Percentiles rank a stretch among this genome's conserved stretches.
Evolutionary conservation across 2,797 vertebrate genomes (phyloP).

Genomic region (Cyclopterus lumpus): DNA sequence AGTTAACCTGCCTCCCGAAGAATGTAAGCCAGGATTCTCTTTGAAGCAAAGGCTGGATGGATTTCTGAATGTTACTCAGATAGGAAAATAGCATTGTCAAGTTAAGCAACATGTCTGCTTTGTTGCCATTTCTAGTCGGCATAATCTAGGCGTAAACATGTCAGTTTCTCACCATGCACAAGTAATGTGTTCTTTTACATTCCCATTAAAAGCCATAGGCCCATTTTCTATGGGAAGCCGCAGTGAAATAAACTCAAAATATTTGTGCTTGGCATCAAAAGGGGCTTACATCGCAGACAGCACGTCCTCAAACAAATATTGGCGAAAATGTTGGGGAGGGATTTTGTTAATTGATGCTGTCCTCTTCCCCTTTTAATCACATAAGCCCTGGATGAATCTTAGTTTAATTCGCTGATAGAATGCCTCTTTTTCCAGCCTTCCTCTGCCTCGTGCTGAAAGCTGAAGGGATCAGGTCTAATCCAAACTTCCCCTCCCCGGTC

Average conservation of each 20-base stretch:
- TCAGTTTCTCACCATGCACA: constrained; percentile 45
- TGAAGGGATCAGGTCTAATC: constrained; percentile 78
- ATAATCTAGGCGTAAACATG: constrained; percentile 60
- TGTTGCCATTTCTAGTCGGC: constrained; percentile 44
- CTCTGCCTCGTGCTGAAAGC: constrained; percentile 64
- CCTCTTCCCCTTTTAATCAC: constrained; percentile 84
- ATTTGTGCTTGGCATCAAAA: constrained; percentile 74
- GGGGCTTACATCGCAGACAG: constrained; percentile 74
- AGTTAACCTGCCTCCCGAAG: constrained; percentile 38
- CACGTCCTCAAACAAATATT: constrained; percentile 81
- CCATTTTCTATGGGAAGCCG: constrained; percentile 50
- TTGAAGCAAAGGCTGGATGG: constrained; percentile 38
- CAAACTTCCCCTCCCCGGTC: constrained; percentile 52
- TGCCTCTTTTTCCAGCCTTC: constrained; percentile 65
- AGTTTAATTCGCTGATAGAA: constrained; percentile 83
- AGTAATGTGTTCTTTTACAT: constrained; percentile 56
- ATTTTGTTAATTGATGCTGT: constrained; percentile 84
- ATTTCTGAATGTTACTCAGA: constrained; percentile 34
- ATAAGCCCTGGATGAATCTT: constrained; percentile 82
- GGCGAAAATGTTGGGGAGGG: constrained; percentile 77
- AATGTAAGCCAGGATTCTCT: constrained; percentile 25
- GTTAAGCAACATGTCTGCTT: constrained; percentile 30
- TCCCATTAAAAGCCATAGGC: constrained; percentile 55
- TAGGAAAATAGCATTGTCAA: constrained; percentile 43
- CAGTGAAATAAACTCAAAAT: constrained; percentile 72